A percentile compares a stretch with the other conserved stretches of the same genome.
phyloP scores from a whole-genome alignment of 2,113 vertebrate genomes.

The Apistogramma diplotaenia region DNA sequence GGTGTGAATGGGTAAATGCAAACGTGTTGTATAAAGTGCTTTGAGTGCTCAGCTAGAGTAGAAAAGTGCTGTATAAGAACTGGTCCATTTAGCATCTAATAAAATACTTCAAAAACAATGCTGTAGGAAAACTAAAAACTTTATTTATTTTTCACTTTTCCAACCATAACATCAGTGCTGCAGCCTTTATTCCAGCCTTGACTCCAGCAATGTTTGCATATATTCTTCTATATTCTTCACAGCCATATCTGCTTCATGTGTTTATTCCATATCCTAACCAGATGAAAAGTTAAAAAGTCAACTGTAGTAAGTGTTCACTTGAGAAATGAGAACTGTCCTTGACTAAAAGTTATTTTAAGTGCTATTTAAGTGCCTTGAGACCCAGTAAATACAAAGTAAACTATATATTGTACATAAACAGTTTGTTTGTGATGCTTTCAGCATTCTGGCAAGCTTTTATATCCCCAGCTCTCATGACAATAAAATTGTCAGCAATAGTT shows the following conservation, averaged over 20 bases:
- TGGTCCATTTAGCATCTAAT: too few relatives aligned
- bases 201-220: background rate
- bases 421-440: constrained; percentile 38
- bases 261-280: constrained; percentile 18
- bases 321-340: constrained; percentile 8
- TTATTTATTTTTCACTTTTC: background rate
- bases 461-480: constrained; percentile 1
- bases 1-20: too few relatives aligned
- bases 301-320: constrained; percentile 2
- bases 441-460: constrained; percentile 21
- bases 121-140: background rate
- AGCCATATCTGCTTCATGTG: background rate
- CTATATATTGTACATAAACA: constrained; percentile 21
- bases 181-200: background rate
- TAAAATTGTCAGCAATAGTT: constrained; percentile 51
- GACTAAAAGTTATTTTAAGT: constrained; percentile 25
- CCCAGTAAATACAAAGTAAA: constrained; percentile 33
- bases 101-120: background rate
- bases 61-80: too few relatives aligned
- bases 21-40: too few relatives aligned
- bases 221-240: constrained; percentile 3
- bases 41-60: too few relatives aligned
- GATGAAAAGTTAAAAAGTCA: constrained; percentile 15
- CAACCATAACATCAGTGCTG: background rate
- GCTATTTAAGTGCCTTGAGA: constrained; percentile 18